A percentile compares a stretch with the other conserved stretches of the same genome.
Evolutionary conservation across 2,888 invertebrate species (phyloP).

Genomic region (Troides helena): DNA sequence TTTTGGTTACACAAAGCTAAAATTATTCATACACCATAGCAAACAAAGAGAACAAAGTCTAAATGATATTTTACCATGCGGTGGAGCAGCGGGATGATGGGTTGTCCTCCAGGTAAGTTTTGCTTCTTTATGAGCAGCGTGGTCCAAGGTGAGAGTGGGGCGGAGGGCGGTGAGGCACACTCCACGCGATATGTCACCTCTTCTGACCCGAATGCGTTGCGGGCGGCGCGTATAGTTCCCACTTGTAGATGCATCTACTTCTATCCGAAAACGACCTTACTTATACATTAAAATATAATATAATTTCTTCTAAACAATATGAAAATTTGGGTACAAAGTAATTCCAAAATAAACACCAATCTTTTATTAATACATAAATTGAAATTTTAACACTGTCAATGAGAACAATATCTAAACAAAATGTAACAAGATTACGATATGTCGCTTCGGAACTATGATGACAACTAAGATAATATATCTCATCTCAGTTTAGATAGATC

Average conservation of each 20-base stretch:
- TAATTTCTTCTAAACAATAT: not conserved
- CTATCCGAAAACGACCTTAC: constrained; percentile 53
- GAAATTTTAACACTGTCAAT: too few species aligned
- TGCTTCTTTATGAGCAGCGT: constrained; percentile 84
- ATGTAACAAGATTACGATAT: too few species aligned
- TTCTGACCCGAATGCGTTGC: constrained; percentile 91
- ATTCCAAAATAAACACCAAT: too few species aligned
- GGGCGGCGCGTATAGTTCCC: constrained; percentile 90
- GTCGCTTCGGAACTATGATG: too few species aligned
- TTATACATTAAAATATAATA: not conserved
- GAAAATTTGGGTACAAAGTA: not conserved
- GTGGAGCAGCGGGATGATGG: constrained; percentile 80
- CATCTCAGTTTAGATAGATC: too few species aligned
- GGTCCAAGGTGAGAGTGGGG: constrained; percentile 85
- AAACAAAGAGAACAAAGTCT: not conserved
- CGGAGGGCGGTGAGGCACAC: constrained; percentile 86
- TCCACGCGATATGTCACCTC: constrained; percentile 89
- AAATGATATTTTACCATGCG: constrained; percentile 55
- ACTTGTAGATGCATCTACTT: constrained; percentile 85
- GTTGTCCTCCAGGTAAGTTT: constrained; percentile 71
- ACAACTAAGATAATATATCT: too few species aligned
- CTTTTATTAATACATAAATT: too few species aligned
- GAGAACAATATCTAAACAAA: too few species aligned
- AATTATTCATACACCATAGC: not conserved
- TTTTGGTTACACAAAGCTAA: too few species aligned